phyloP scores from a whole-genome alignment of 2,888 invertebrate genomes.

The Achlya flavicornis region DNA sequence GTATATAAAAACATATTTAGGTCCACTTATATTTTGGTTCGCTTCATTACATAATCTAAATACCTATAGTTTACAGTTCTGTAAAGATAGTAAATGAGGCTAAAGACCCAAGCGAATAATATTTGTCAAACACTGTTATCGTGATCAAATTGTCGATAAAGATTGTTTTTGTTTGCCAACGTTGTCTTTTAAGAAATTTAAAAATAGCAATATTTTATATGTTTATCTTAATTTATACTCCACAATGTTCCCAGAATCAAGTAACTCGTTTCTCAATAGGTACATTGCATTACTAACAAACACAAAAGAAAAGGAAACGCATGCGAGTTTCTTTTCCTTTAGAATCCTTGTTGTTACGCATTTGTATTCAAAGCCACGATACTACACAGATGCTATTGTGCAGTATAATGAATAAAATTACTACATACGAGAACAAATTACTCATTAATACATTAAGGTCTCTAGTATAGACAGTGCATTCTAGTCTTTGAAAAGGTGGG shows the following conservation, averaged over 20 bases:
- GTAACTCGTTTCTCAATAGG: no score
- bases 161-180: neutral
- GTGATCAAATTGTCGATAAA: neutral
- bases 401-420: neutral
- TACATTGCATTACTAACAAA: no score
- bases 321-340: no score
- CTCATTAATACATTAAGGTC: neutral
- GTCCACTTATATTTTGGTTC: no score
- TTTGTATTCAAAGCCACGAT: neutral
- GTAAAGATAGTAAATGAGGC: neutral
- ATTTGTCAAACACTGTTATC: neutral
- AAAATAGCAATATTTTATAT: neutral
- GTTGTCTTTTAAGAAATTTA: neutral
- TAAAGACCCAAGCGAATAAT: neutral
- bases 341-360: no score
- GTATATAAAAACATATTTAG: no score
- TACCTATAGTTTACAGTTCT: no score
- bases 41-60: no score
- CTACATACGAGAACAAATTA: neutral
- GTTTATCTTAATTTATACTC: neutral
- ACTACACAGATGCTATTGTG: neutral
- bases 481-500: no score
- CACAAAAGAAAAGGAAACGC: no score
- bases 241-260: no score
- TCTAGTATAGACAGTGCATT: no score